Conservation (phyloP, 2,797 vertebrate species). For the Scolopax rusticola region DNA sequence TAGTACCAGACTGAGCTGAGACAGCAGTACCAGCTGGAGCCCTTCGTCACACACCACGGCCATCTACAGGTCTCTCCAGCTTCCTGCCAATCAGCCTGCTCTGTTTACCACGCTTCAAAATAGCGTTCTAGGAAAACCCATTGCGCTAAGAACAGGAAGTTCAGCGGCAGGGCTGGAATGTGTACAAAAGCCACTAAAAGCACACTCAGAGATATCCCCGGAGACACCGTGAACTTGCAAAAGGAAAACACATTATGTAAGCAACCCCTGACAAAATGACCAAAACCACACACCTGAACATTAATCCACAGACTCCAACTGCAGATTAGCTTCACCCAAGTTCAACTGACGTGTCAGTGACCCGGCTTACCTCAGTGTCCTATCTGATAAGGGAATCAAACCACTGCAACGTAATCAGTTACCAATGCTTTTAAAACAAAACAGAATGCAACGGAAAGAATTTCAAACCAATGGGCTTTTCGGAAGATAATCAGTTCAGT, state of each 20-base stretch:
- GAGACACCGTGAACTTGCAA: conserved; percentile 54
- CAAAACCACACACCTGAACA: conserved; percentile 61
- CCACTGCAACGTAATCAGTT: background rate
- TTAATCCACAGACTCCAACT: background rate
- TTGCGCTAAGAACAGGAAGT: conserved; percentile 71
- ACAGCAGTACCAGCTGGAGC: background rate
- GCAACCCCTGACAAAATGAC: background rate
- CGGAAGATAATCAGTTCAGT: background rate
- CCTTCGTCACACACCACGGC: background rate
- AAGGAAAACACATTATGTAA: conserved; percentile 50
- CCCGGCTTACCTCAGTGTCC: background rate
- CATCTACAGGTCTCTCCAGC: background rate
- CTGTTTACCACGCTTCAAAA: conserved; percentile 64
- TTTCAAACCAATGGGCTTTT: background rate
- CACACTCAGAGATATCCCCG: conserved; percentile 22
- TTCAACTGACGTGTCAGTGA: background rate
- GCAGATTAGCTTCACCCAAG: background rate
- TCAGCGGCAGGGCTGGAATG: conserved; percentile 66
- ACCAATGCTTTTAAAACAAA: background rate
- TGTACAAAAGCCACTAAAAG: conserved; percentile 52
- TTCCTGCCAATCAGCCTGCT: conserved; percentile 22
- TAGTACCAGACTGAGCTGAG: background rate
- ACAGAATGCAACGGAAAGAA: background rate
- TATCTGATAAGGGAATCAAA: conserved; percentile 3
- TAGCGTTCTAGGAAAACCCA: conserved; percentile 78